Evolutionary conservation across 23 tunicate genomes (phyloP).

Genomic region (Clavelina lepadiformis): DNA sequence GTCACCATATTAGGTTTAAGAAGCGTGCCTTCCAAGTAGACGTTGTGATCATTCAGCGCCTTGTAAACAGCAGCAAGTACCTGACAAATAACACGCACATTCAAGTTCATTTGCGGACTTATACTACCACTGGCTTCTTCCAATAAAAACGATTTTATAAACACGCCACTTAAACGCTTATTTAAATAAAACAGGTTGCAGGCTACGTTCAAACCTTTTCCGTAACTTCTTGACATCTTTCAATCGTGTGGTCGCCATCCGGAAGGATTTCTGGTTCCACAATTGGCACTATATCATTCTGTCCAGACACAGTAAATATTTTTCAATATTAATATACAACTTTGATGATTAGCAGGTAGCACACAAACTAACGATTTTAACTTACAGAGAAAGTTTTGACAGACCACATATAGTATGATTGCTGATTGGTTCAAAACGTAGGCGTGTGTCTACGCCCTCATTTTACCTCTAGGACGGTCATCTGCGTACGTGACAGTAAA

Average conservation of each 20-base stretch:
- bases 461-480: no score
- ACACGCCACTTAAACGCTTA: background rate
- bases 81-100: background rate
- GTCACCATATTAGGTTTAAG: slow-evolving; percentile 83
- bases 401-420: no score
- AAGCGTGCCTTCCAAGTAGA: slow-evolving; percentile 71
- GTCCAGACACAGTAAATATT: no score
- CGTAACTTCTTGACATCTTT: slow-evolving; percentile 72
- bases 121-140: no score
- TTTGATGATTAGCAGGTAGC: no score
- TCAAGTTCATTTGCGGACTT: no score
- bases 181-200: background rate
- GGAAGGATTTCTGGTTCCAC: slow-evolving; percentile 77
- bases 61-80: slow-evolving; percentile 73
- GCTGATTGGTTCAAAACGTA: no score
- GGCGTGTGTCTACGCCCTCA: no score
- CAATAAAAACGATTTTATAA: no score
- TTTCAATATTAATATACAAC: background rate
- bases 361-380: no score
- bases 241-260: slow-evolving; percentile 66
- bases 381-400: no score
- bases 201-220: slow-evolving; percentile 62
- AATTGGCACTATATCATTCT: slow-evolving; percentile 67
- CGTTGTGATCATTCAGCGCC: slow-evolving; percentile 68
- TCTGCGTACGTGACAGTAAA: no score